A percentile compares a stretch with the other conserved stretches of the same genome.
Conservation (phyloP, 1,140 invertebrate genomes). For the Helicorthomorpha holstii region DNA sequence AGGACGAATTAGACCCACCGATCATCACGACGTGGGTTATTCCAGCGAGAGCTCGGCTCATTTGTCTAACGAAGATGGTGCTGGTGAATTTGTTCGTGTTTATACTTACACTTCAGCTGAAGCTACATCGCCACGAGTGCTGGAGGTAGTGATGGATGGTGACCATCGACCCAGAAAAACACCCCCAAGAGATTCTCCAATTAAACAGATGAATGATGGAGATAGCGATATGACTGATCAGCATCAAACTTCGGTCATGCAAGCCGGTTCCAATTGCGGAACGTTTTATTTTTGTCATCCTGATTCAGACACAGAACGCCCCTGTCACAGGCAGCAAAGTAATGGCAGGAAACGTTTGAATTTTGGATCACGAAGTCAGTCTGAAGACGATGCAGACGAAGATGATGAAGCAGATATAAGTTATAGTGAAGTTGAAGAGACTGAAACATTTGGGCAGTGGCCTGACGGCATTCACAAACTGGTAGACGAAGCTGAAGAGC, state of each 20-base stretch:
- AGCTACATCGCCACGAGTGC: background rate
- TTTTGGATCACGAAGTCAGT: background rate
- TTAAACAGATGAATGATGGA: slow-evolving; percentile 19
- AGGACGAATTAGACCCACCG: background rate
- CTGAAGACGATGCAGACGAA: background rate
- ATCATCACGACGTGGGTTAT: slow-evolving; percentile 22
- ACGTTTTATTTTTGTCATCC: slow-evolving; percentile 66
- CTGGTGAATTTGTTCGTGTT: slow-evolving; percentile 6
- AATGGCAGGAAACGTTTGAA: no score
- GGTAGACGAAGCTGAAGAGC: slow-evolving; percentile 49
- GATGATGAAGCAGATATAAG: slow-evolving; percentile 6
- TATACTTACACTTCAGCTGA: background rate
- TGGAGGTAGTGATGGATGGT: background rate
- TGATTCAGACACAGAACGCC: slow-evolving; percentile 57
- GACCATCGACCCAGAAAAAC: slow-evolving; percentile 13
- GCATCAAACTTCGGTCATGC: background rate
- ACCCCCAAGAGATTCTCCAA: background rate
- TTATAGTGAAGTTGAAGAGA: slow-evolving; percentile 13
- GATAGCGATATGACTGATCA: background rate
- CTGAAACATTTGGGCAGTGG: slow-evolving; percentile 11
- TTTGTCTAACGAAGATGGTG: slow-evolving; percentile 22
- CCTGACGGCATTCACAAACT: slow-evolving; percentile 39
- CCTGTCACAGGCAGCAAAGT: no score
- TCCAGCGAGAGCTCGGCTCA: slow-evolving; percentile 24
- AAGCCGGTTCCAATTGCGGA: slow-evolving; percentile 51